A percentile compares a stretch with the other conserved stretches of the same genome.
These are phyloP conservation scores for Rallus limicola DNA, from an alignment of 2,113 vertebrate species.

Conservation along the genomic window DNA sequence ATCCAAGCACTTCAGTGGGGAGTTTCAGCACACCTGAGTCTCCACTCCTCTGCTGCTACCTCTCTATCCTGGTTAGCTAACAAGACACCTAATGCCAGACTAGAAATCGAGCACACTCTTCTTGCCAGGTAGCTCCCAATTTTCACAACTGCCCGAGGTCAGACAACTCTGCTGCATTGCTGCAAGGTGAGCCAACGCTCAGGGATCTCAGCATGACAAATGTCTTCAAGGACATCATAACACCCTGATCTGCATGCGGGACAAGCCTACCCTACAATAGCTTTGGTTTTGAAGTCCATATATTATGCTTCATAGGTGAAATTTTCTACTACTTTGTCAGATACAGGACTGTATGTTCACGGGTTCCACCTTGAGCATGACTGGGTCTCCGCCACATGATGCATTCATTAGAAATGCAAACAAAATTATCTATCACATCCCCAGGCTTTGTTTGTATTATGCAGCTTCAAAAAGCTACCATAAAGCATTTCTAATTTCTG, in stretches of 20 bases:
- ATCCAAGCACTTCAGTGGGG: not conserved
- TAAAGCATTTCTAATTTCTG: not conserved
- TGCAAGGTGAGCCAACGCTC: not conserved
- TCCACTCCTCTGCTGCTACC: not conserved
- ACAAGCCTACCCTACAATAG: not conserved
- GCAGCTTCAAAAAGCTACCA: not conserved
- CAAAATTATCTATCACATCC: not conserved
- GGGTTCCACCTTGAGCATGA: not conserved
- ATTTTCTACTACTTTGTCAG: not conserved
- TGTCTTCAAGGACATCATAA: not conserved
- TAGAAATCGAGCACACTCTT: not conserved
- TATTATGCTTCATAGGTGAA: not conserved
- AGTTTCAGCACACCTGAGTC: not conserved
- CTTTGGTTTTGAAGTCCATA: not conserved
- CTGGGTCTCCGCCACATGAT: not conserved
- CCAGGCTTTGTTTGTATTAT: not conserved
- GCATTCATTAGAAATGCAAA: not conserved
- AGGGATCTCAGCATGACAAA: not conserved
- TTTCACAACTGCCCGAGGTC: not conserved
- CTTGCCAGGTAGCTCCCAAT: not conserved
- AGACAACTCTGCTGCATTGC: not conserved
- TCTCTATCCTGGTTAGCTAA: not conserved
- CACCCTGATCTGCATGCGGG: too few species aligned
- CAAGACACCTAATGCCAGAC: not conserved
- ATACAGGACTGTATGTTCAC: not conserved